Conservation (phyloP, 2,113 vertebrate species). For the Dolichallabes microphthalmus region DNA sequence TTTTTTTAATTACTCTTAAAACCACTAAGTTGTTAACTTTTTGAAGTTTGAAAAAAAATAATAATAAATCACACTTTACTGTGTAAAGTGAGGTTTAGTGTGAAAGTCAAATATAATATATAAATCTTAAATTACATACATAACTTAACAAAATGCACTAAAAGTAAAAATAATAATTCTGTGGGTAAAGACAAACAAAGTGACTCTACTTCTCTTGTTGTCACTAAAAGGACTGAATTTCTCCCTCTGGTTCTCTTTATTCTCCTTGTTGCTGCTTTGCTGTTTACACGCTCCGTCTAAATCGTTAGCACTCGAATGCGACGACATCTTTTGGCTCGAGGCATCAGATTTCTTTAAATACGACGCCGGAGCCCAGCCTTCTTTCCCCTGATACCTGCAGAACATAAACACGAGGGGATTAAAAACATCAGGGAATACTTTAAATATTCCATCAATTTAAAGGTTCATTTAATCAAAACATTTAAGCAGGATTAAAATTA, state of each 20-base stretch:
- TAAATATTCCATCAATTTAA: too few species aligned
- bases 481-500: too few species aligned
- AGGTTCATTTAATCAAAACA: too few species aligned
- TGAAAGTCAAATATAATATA: background rate
- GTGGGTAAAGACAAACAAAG: too few species aligned
- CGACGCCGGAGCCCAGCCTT: constrained; percentile 97
- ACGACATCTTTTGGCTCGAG: constrained; percentile 75
- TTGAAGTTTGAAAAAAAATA: too few species aligned
- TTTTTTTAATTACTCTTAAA: too few species aligned
- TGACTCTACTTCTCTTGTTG: constrained; percentile 75
- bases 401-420: background rate
- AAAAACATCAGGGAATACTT: too few species aligned
- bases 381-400: constrained; percentile 86
- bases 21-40: too few species aligned
- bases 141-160: too few species aligned
- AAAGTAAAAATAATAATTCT: too few species aligned
- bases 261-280: constrained; percentile 63
- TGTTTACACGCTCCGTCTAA: constrained; percentile 83
- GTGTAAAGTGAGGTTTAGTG: background rate
- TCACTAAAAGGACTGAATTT: constrained; percentile 73
- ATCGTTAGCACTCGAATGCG: constrained; percentile 80
- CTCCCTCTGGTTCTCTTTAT: constrained; percentile 75
- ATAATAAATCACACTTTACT: too few species aligned
- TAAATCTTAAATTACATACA: too few species aligned
- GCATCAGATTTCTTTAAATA: constrained; percentile 89